These are phyloP conservation scores for Capromys pilorides DNA, from an alignment of 2,797 vertebrate genomes.

Conservation along the genomic window DNA sequence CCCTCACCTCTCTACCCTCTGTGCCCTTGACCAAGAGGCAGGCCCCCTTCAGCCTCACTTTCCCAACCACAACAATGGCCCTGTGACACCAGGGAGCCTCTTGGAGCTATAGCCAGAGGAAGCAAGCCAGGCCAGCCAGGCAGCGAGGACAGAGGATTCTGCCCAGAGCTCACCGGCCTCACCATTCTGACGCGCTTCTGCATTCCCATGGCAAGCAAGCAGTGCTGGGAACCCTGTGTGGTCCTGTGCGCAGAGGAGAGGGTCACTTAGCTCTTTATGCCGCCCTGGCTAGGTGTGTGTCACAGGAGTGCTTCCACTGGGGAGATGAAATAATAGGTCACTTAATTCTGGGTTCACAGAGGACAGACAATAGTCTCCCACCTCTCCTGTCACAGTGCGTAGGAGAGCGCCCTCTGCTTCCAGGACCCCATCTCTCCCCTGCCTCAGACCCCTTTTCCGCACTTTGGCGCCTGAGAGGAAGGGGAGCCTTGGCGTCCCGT, in stretches of 20 bases:
- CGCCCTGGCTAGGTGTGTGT: neutral
- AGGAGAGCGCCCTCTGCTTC: neutral
- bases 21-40: neutral
- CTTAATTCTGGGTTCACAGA: neutral
- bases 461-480: too few species aligned
- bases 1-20: neutral
- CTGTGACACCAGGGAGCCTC: neutral
- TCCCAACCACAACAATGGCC: neutral
- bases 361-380: neutral
- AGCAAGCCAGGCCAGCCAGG: neutral
- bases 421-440: neutral
- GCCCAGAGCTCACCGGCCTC: neutral
- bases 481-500: neutral
- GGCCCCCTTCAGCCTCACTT: neutral
- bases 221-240: neutral
- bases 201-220: accelerated
- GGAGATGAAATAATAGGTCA: neutral
- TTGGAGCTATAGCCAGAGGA: neutral
- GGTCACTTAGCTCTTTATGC: neutral
- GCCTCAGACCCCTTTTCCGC: neutral
- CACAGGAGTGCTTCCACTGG: neutral
- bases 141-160: neutral
- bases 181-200: neutral
- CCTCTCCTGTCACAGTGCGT: neutral
- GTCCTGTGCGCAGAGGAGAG: neutral